Base-by-base conservation (phyloP, 2,113 vertebrate genomes). In the Tinamus guttatus region DNA sequence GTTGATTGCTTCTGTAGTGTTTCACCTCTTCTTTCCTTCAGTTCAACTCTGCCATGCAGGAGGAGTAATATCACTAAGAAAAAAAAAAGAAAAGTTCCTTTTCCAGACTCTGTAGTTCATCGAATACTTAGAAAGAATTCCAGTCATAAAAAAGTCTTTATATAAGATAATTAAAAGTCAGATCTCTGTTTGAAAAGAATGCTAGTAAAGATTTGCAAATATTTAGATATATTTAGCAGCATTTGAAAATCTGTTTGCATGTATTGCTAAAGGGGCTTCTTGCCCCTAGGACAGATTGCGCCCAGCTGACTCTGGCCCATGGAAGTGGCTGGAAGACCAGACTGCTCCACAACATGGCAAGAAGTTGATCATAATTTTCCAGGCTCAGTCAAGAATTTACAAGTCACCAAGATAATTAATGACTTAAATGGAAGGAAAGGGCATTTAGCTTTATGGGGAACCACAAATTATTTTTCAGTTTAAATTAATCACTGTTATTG, bases 401-500 rank as follows among this genome's bases (percentile, higher is more conserved):
- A 94, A 85, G 70, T 89, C 34, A 71, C 63, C 41, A 30, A 73
- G 15, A 62, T 85, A 92, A 91, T 80, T 76, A 93, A 51, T 80
- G 68, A 40, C 59, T 75, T 86, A 79, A 89, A 59, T 77, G 36
- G n/a, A 40, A 89, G 67, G 70, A 91, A 80, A 81, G 45, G 62
- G 60, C 38, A 74, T 81, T 87, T 87, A 52, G 51, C 56, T 85
- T 87, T 90, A 83, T 58, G 89, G 77, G 64, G 64, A 85, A 32
- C 7, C 13, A 58, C 51, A 81, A 87, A 47, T 74, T 87, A 80
- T 89, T 94, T 94, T 94, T 94, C 71, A 69, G 43, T 81, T 79
- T 73, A 49, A 90, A 84, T 93, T 93, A 94, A 79, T 88, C 77
- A 95, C n/a, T 54, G 40, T 34, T 92, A 85, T 92, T 94, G 83